Base-by-base conservation (phyloP, 2,888 invertebrate genomes). In the Acrobasis suavella region DNA sequence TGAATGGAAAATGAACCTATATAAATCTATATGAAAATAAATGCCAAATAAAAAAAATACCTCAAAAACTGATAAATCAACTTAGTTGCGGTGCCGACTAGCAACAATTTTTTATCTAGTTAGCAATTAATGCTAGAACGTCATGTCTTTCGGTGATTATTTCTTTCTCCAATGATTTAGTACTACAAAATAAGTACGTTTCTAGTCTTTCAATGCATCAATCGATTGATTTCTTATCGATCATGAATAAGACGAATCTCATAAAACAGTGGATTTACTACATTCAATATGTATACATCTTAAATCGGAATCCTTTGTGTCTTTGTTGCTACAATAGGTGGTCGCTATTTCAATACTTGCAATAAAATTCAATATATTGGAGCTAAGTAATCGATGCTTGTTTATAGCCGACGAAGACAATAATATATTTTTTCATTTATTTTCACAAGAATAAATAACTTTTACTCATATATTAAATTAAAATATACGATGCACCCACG, bases 351-450 rank as follows among this genome's bases (percentile, higher is more conserved):
- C 65, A 65, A 65, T 66, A 58, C 66, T 63, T 68, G 77, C 75
- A 81, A 82, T 83, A 79, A 83, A 83, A 83, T 77, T 67, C 72
- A 74, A 75, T 79, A 83, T 83, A 83, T 82, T 82, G 81, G 82
- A 81, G 80, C 78, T 80, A 80, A 87, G 80, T 84, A 88, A 87
- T 87, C 87, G 83, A 83, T 82, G 67, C 72, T 74, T 75, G 73
- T 87, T 86, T 87, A 86, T 81, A 67, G 72, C 62, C 67, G 58
- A 64, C 72, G 68, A 71, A 73, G 67, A 77, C 76, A 80, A 78
- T 81, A 83, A 80, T 73, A 80, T 75, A 77, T 78, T 76, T 75
- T 73, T 72, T 78, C 78, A 75, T 75, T 69, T 78, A 83, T 78
- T 81, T 81, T 73, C 72, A 65, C 68, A 64, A 68, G 73, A 68